Evolutionary conservation across 2,797 vertebrate species (phyloP).

Genomic region (Lepilemur septentrionalis): DNA sequence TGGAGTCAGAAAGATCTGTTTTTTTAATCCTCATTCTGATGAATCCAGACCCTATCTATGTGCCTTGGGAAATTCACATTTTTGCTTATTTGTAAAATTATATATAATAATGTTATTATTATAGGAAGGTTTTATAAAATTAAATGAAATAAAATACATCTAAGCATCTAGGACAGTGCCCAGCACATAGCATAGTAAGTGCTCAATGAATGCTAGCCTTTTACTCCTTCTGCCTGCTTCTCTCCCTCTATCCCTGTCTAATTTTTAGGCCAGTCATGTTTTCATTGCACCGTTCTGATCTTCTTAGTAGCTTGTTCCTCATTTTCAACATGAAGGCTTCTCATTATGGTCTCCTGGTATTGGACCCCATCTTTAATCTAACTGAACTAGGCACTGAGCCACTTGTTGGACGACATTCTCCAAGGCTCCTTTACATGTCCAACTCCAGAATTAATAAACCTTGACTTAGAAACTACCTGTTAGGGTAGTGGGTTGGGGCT

Average conservation of each 20-base stretch:
- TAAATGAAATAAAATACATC: background rate
- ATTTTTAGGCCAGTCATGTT: background rate
- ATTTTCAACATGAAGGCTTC: background rate
- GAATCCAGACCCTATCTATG: background rate
- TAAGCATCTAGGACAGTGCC: background rate
- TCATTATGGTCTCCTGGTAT: background rate
- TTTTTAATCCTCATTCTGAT: background rate
- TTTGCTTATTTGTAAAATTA: slow-evolving; percentile 5
- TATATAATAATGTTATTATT: background rate
- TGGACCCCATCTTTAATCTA: background rate
- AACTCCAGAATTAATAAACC: background rate
- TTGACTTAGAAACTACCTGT: background rate
- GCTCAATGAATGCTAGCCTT: background rate
- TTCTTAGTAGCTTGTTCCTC: background rate
- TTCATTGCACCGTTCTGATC: background rate
- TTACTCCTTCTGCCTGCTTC: background rate
- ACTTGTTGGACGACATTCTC: background rate
- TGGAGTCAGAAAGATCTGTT: background rate
- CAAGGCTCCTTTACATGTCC: background rate
- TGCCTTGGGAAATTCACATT: background rate
- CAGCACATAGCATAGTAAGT: too few relatives aligned
- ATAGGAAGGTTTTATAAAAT: background rate
- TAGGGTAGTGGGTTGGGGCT: background rate
- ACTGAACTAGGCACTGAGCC: background rate
- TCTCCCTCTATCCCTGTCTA: background rate